Percentiles rank a stretch among this genome's conserved stretches.
Conservation (phyloP, 2,888 invertebrate genomes). For the Callyntrura sp. region DNA sequence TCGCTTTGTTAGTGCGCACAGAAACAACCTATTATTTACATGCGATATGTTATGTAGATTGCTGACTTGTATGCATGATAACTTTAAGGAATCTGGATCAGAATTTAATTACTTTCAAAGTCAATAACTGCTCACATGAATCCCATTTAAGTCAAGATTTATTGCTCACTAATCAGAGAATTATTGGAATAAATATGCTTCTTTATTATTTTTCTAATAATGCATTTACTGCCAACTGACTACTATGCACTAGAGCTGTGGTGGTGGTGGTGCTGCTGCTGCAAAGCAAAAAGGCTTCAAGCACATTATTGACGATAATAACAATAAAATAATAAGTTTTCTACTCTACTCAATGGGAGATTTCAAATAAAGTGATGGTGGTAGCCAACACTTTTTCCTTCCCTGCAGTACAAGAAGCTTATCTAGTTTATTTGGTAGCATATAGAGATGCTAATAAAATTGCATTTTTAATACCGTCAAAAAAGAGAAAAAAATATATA, state of each 20-base stretch:
- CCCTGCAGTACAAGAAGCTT: not conserved
- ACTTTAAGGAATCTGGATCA: constrained; percentile 59
- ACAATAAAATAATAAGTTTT: constrained; percentile 8
- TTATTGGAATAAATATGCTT: constrained; percentile 40
- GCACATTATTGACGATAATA: not conserved
- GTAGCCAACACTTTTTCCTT: constrained; percentile 26
- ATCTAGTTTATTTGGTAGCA: constrained; percentile 51
- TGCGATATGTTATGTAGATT: not conserved
- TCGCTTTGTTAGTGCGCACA: not conserved
- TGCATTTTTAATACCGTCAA: constrained; percentile 48
- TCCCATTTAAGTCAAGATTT: constrained; percentile 68
- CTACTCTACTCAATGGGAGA: not conserved
- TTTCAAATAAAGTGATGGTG: constrained; percentile 12
- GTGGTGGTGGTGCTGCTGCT: not conserved
- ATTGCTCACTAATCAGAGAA: constrained; percentile 64
- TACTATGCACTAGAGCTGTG: not conserved
- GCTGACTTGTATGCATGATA: not conserved
- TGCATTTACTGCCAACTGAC: not conserved
- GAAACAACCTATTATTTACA: not conserved
- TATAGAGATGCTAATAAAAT: constrained; percentile 33
- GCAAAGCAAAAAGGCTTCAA: constrained; percentile 1
- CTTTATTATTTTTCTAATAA: constrained; percentile 13
- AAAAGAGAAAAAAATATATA: constrained; percentile 7
- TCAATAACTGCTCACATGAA: constrained; percentile 55
- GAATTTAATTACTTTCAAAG: constrained; percentile 59